phyloP scores from a whole-genome alignment of 2,797 vertebrate species.

The Anisognathus igniventris region DNA sequence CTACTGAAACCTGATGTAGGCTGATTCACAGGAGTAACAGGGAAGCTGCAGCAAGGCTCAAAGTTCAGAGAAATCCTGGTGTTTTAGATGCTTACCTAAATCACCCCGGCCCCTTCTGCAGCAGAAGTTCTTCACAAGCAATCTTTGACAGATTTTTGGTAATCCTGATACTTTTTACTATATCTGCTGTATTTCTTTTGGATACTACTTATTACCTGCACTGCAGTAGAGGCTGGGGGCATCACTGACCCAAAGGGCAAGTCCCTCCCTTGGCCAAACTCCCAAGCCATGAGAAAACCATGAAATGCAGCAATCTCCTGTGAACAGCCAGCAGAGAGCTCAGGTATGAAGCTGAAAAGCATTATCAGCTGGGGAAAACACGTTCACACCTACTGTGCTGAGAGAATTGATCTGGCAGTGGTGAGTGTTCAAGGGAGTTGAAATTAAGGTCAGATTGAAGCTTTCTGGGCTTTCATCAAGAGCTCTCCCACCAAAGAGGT shows the following conservation, averaged over 20 bases:
- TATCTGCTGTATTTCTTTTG: not conserved
- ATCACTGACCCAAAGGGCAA: not conserved
- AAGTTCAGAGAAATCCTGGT: not conserved
- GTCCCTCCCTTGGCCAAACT: not conserved
- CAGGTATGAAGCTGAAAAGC: not conserved
- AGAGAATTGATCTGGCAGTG: not conserved
- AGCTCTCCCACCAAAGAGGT: not conserved
- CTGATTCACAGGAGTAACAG: not conserved
- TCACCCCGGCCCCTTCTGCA: not conserved
- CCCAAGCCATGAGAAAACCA: not conserved
- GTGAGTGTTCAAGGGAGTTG: not conserved
- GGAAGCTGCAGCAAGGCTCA: not conserved
- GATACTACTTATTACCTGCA: not conserved
- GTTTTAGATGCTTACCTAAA: not conserved
- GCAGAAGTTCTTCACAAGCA: not conserved
- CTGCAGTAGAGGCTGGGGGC: not conserved
- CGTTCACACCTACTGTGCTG: accelerated
- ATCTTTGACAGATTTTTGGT: not conserved
- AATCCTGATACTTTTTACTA: not conserved
- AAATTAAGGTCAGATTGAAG: not conserved
- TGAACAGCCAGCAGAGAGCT: not conserved
- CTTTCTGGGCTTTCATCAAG: not conserved
- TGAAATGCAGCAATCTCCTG: not conserved
- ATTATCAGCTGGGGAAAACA: not conserved
- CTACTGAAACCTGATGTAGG: not conserved